Evolutionary conservation across 2,113 vertebrate species (phyloP), one percentile per base, ranked within the genome.

Genomic region (Psammodynastes pulverulentus): DNA sequence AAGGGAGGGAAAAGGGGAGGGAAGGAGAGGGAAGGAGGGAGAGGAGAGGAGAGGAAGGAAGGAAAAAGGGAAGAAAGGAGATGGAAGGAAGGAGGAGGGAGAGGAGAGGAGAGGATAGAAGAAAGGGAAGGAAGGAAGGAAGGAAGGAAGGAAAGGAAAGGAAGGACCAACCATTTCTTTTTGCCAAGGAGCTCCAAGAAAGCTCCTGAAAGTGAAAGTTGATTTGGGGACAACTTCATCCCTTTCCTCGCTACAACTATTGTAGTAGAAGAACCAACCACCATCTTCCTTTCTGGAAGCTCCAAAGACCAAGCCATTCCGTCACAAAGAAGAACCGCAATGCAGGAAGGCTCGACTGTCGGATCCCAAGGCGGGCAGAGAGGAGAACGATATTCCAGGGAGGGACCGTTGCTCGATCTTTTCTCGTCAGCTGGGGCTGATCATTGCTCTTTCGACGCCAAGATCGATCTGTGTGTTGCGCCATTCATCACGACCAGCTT

Each of bases 401-500:
- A 84, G 84, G 84, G 56, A 79, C 87, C 92, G 13, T 92, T 51
- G 58, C 15, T 62, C 21, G 46, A 24, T 52, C 34, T 49, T 45
- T 49, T 45, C 48, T n/a, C 86, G 51, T 89, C 94, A 91, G 90
- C 92, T 94, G 45, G 0, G 0, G 58, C 5, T 94, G 92, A 39
- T 96, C 96, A 95, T 92, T 92, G 90, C 88, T 94, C 95, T 95
- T 96, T 95, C 95, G 94, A 89, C 72, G 93, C 90, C 85, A 91
- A 94, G 19, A 96, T 96, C 24, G 92, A 95, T 90, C 87, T 90
- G 87, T 95, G 93, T 93, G 92, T 94, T 95, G 91, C 95, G 90
- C 93, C 94, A 96, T 97, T 96, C 96, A 96, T 96, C 1, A 86
- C 90, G 86, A 91, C 93, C 93, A 88, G 93, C 94, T 96, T 95